Percentiles rank a stretch among this genome's conserved stretches.
Conservation (phyloP, 2,888 invertebrate species). For the Candidula unifasciata region DNA sequence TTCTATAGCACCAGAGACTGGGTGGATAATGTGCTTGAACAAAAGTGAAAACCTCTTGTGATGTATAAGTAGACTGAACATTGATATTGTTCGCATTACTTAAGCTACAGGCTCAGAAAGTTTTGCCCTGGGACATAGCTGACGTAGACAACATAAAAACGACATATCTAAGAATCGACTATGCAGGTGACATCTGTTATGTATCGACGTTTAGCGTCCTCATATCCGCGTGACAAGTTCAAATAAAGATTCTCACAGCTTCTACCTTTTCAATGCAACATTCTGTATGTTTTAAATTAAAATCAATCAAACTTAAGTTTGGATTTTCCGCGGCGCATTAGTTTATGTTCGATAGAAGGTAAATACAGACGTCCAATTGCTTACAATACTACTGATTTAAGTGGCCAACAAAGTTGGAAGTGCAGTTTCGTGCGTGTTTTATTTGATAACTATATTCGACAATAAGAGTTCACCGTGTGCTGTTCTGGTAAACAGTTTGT, state of each 20-base stretch:
- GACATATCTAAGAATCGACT: neutral
- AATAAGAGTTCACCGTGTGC: neutral
- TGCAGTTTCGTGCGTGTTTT: neutral
- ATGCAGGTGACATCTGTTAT: constrained; percentile 18
- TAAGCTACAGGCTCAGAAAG: neutral
- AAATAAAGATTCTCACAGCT: neutral
- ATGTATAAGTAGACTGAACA: neutral
- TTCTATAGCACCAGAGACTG: too few species aligned
- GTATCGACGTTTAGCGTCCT: neutral
- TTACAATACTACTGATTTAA: too few species aligned
- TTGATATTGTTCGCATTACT: neutral
- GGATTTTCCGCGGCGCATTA: neutral
- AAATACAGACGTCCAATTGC: neutral
- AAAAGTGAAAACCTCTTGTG: neutral
- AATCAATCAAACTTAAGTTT: constrained; percentile 10
- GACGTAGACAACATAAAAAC: neutral
- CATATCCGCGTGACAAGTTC: neutral
- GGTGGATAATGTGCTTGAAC: too few species aligned
- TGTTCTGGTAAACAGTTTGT: neutral
- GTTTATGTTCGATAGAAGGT: neutral
- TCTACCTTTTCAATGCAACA: neutral
- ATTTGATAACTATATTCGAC: too few species aligned
- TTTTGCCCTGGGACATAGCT: neutral
- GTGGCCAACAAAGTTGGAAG: neutral
- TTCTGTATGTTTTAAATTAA: neutral